Base-by-base conservation (phyloP, 2,113 vertebrate genomes). In the Nesospiza acunhae region DNA sequence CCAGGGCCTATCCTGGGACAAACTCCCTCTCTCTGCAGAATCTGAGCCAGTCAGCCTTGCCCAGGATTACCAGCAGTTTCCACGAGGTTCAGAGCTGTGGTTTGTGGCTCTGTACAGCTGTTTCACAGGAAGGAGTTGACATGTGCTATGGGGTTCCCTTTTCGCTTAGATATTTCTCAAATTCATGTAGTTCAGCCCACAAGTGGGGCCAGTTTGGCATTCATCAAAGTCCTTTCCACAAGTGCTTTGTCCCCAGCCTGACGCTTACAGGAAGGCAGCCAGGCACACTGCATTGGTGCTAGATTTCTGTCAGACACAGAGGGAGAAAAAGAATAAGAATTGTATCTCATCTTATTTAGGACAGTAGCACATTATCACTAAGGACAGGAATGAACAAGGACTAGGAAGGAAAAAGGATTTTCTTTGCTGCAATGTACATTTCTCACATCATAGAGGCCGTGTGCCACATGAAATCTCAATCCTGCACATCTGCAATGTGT, bases 81-180 rank as follows among this genome's bases (percentile, higher is more conserved):
- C 27, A 7, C 21, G 13, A 23, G 19, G 19, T 24, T 58, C 23
- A 8, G 15, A 70, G 6, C 37, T 59, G 46, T 59, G n/a, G 26
- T 31, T 17, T 1, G 0, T 60, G 62, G 27, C 60, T 44, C 15
- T 4, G 0, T 27, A 9, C 27, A 84, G 11, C 4, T 37, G 10
- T 60, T 63, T 81, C 7, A 2, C 26, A 67, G 30, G 20, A 15
- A 86, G 26, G 16, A 23, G 24, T 5, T 27, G 23, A 22, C 3
- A 9, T 6, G 10, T 15, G 11, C 7, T 42, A 9, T 49, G 26
- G 7, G 12, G 4, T 73, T 75, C 72, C 9, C 17, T 78, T 22
- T 4, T 18, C 16, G 77, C 39, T 83, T n/a, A 55, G 24, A 3
- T 42, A 15, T 66, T 53, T 82, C 26, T 37, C 20, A 37, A 11